Percentiles rank a stretch among this genome's conserved stretches.
Evolutionary conservation across 30 jellyfish, hydroid and myxozoan species (phyloP).

Genomic region (Turritopsis dohrnii): DNA sequence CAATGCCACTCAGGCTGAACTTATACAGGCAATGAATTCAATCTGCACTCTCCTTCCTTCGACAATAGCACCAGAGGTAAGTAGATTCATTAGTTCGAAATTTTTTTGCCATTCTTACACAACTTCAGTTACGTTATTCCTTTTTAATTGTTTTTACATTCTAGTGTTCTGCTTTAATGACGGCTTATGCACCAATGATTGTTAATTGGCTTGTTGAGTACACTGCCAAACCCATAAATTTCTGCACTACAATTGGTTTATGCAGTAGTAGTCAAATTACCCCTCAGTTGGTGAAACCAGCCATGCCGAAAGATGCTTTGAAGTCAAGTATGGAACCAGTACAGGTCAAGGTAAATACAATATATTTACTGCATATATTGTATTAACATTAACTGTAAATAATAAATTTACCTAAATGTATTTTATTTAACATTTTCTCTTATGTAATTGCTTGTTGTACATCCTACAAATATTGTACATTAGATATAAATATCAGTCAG

Average conservation of each 20-base stretch:
- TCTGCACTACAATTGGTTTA: slow-evolving; percentile 1
- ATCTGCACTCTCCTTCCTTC: slow-evolving; percentile 16
- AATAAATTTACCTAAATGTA: too few species aligned
- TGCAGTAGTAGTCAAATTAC: slow-evolving; percentile 3
- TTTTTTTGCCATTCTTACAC: neutral
- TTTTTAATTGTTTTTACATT: neutral
- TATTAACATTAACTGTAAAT: too few species aligned
- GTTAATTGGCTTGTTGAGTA: slow-evolving; percentile 1
- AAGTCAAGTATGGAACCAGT: neutral
- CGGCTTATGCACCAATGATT: neutral
- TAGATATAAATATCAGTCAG: too few species aligned
- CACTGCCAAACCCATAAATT: neutral
- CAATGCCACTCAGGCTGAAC: slow-evolving; percentile 7
- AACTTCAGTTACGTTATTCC: too few species aligned
- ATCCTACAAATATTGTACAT: too few species aligned
- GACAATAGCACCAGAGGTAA: neutral
- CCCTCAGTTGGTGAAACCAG: neutral
- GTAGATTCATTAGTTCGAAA: neutral
- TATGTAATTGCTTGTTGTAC: too few species aligned
- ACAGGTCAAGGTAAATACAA: neutral
- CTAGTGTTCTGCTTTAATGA: neutral
- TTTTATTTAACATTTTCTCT: too few species aligned
- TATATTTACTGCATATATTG: too few species aligned
- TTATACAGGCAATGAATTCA: neutral
- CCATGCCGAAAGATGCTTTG: neutral